Percentiles rank a stretch among this genome's conserved stretches.
Evolutionary conservation across 1,140 invertebrate species (phyloP).

Genomic region (Manduca sexta): DNA sequence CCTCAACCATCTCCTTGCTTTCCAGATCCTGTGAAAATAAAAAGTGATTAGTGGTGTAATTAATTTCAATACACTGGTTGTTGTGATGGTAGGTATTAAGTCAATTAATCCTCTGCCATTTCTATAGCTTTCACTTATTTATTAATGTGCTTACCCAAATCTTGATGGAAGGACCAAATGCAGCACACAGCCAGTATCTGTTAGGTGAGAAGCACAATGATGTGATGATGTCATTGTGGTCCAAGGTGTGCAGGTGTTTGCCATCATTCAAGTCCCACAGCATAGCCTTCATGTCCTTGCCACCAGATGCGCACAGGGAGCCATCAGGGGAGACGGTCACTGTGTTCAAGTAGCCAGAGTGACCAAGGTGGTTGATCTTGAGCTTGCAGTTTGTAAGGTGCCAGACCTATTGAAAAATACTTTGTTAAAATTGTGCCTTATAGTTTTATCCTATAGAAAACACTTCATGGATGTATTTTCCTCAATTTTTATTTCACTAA

Average conservation of each 20-base stretch:
- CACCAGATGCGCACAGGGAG: slow-evolving; percentile 98
- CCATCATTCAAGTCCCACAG: slow-evolving; percentile 99
- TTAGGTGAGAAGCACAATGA: slow-evolving; percentile 99
- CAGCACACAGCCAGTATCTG: slow-evolving; percentile 99
- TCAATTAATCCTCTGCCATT: too few species aligned
- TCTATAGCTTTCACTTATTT: too few species aligned
- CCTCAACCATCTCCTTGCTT: slow-evolving; percentile 99
- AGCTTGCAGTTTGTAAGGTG: slow-evolving; percentile 99
- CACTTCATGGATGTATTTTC: too few species aligned
- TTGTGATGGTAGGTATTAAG: too few species aligned
- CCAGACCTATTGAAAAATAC: slow-evolving; percentile 86
- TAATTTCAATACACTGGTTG: neutral
- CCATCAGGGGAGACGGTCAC: slow-evolving; percentile 99
- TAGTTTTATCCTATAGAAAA: too few species aligned
- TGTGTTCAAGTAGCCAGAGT: slow-evolving; percentile 97
- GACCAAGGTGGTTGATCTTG: slow-evolving; percentile 98
- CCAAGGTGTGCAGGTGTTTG: slow-evolving; percentile 98
- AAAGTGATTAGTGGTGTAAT: slow-evolving; percentile 22
- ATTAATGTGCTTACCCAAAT: slow-evolving; percentile 97
- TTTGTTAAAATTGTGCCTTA: too few species aligned
- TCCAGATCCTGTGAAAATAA: slow-evolving; percentile 88
- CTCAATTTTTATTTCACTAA: too few species aligned
- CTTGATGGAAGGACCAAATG: slow-evolving; percentile 98
- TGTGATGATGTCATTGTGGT: slow-evolving; percentile 99
- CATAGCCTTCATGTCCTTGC: slow-evolving; percentile 99